Evolutionary conservation across 2,888 invertebrate genomes (phyloP).

Genomic region (Andrena hattorfiana): DNA sequence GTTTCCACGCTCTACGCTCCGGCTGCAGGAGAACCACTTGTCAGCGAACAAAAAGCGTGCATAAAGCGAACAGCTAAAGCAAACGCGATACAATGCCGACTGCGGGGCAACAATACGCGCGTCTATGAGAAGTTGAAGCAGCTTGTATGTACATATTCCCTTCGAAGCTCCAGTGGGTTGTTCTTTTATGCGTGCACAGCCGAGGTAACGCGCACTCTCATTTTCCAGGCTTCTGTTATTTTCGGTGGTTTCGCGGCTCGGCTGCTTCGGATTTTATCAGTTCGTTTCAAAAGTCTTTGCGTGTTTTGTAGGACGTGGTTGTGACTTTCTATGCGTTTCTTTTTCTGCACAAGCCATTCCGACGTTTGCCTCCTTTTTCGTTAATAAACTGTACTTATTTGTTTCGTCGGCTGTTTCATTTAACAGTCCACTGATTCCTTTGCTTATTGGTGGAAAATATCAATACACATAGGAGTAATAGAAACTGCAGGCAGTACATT

Average conservation of each 20-base stretch:
- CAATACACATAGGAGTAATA: too few relatives aligned
- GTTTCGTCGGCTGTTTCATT: too few relatives aligned
- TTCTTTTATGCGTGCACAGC: not conserved
- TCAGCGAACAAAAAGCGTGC: slow-evolving; percentile 1
- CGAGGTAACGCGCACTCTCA: slow-evolving; percentile 7
- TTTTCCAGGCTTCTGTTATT: slow-evolving; percentile 34
- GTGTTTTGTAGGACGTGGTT: too few relatives aligned
- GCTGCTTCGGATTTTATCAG: not conserved
- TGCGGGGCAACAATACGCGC: slow-evolving; percentile 23
- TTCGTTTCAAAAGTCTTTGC: too few relatives aligned
- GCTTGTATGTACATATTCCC: slow-evolving; percentile 25
- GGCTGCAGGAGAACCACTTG: slow-evolving; percentile 1
- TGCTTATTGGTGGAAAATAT: too few relatives aligned
- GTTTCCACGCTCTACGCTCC: not conserved
- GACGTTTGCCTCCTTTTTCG: too few relatives aligned
- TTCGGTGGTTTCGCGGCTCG: slow-evolving; percentile 25
- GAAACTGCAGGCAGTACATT: too few relatives aligned
- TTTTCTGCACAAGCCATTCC: too few relatives aligned
- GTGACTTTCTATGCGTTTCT: too few relatives aligned
- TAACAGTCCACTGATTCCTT: too few relatives aligned
- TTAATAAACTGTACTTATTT: too few relatives aligned
- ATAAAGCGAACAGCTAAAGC: slow-evolving; percentile 24
- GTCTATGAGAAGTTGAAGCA: slow-evolving; percentile 29
- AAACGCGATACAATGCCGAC: slow-evolving; percentile 27
- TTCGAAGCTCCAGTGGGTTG: slow-evolving; percentile 24